Percentiles rank a stretch among this genome's conserved stretches.
phyloP scores from a whole-genome alignment of 2,888 invertebrate species.

The Hecatera dysodea region DNA sequence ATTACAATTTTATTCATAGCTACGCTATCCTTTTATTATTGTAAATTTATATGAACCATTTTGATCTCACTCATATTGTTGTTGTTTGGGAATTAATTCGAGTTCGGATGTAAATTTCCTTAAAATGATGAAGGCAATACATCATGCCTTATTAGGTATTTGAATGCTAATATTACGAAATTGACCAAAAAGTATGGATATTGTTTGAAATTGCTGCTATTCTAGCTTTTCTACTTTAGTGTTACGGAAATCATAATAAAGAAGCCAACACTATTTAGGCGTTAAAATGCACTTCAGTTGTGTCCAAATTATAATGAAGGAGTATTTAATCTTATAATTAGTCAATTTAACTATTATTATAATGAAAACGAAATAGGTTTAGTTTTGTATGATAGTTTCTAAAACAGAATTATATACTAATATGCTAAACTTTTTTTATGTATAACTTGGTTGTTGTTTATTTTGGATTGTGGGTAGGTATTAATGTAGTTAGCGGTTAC shows the following conservation, averaged over 20 bases:
- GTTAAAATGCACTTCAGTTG: conserved; percentile 77
- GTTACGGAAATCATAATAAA: conserved; percentile 74
- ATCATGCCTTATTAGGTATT: conserved; percentile 80
- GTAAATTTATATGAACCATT: conserved; percentile 76
- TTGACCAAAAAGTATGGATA: conserved; percentile 82
- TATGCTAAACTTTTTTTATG: conserved; percentile 82
- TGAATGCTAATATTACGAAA: conserved; percentile 79
- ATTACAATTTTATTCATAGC: conserved; percentile 64
- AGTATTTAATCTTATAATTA: conserved; percentile 85
- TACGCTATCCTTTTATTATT: conserved; percentile 72
- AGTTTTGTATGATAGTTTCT: conserved; percentile 80
- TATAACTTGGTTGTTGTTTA: conserved; percentile 86
- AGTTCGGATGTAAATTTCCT: conserved; percentile 76
- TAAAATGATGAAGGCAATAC: conserved; percentile 78
- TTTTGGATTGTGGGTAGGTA: conserved; percentile 85
- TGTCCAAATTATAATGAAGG: conserved; percentile 80
- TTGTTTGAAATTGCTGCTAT: conserved; percentile 78
- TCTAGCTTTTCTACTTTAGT: conserved; percentile 83
- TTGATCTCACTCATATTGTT: conserved; percentile 86
- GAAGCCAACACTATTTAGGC: conserved; percentile 72
- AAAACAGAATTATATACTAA: conserved; percentile 78
- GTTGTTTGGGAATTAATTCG: conserved; percentile 73
- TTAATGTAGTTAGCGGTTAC: conserved; percentile 70
- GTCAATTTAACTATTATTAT: conserved; percentile 83
- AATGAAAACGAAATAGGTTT: conserved; percentile 82